These are phyloP conservation scores for Cerceris rybyensis DNA, from an alignment of 2,888 invertebrate species.

Conservation along the genomic window DNA sequence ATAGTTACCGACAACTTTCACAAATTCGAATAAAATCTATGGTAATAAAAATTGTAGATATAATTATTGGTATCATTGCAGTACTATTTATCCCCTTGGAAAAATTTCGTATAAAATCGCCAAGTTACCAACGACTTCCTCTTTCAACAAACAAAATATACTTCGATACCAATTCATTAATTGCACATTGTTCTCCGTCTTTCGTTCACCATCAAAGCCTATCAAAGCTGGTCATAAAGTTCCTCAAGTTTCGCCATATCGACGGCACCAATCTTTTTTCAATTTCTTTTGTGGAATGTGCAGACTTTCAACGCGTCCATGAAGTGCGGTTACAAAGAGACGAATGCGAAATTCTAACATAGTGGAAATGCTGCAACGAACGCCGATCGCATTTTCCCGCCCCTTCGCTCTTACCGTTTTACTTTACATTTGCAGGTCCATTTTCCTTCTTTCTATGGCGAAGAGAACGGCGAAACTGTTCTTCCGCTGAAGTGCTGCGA, in stretches of 20 bases:
- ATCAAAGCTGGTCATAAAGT: background rate
- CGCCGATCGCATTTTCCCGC: slow-evolving; percentile 35
- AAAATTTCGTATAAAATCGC: too few species aligned
- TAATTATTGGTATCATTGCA: too few species aligned
- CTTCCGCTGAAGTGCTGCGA: slow-evolving; percentile 36
- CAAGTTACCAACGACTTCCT: too few species aligned
- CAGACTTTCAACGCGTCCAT: slow-evolving; percentile 18
- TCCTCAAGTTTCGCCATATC: slow-evolving; percentile 10
- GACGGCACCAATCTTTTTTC: slow-evolving; percentile 40
- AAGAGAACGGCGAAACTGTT: slow-evolving; percentile 39
- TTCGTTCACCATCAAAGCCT: too few species aligned
- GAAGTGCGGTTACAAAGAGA: slow-evolving; percentile 35
- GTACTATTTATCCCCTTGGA: too few species aligned
- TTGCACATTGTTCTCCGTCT: too few species aligned
- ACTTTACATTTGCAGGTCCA: slow-evolving; percentile 47
- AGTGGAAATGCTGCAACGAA: slow-evolving; percentile 37
- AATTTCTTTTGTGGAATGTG: slow-evolving; percentile 41
- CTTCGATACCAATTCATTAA: too few species aligned
- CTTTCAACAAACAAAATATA: too few species aligned
- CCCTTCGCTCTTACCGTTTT: slow-evolving; percentile 34
- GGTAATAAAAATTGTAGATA: too few species aligned
- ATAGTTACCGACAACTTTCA: too few species aligned
- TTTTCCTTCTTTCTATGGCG: slow-evolving; percentile 48
- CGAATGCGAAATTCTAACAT: slow-evolving; percentile 40
- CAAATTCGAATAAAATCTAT: too few species aligned